Conservation (phyloP, 2,797 vertebrate species). For the Lemur catta region DNA sequence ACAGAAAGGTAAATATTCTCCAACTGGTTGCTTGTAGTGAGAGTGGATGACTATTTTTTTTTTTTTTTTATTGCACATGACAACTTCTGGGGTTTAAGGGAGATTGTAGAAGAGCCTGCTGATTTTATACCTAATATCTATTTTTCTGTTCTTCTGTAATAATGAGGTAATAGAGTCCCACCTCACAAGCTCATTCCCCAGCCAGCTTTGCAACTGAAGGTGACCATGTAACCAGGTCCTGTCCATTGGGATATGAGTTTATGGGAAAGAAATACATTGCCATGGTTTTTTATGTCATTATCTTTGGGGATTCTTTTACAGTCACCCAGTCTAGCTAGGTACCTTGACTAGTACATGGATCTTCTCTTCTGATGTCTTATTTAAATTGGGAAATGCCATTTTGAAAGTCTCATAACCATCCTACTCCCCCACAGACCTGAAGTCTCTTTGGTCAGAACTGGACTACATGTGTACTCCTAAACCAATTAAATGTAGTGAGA, state of each 20-base stretch:
- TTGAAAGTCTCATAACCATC: neutral
- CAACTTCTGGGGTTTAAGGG: neutral
- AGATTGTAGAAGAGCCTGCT: neutral
- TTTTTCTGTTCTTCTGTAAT: neutral
- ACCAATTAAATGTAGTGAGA: too few relatives aligned
- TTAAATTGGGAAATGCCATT: neutral
- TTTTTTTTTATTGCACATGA: neutral
- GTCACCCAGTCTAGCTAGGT: accelerated
- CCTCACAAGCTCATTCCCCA: neutral
- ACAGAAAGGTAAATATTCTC: too few relatives aligned
- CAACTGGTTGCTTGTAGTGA: too few relatives aligned
- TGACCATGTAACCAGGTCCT: neutral
- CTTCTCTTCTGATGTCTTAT: neutral
- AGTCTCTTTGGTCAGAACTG: neutral
- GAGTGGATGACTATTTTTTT: too few relatives aligned
- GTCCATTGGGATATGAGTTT: neutral
- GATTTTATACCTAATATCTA: neutral
- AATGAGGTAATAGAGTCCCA: neutral
- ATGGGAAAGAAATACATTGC: neutral
- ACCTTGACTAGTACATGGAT: too few relatives aligned
- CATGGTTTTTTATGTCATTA: neutral
- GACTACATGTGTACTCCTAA: neutral
- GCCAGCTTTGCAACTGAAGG: neutral
- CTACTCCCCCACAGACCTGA: accelerated
- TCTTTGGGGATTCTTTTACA: neutral